Evolutionary conservation across 2,113 vertebrate species (phyloP).

Genomic region (Rallus limicola): DNA sequence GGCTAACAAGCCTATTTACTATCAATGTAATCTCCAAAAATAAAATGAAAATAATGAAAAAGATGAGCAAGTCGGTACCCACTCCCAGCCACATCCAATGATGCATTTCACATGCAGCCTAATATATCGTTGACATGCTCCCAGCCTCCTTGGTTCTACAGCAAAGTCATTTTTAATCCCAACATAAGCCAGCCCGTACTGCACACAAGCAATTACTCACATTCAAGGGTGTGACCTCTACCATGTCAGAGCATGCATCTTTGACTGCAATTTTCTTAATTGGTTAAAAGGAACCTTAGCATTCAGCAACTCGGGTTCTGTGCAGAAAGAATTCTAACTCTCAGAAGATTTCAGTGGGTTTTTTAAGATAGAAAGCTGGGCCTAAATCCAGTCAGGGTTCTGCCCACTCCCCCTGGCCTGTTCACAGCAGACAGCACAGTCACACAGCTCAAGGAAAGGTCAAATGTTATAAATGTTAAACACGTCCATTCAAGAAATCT

Average conservation of each 20-base stretch:
- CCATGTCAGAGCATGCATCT: not conserved
- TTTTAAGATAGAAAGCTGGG: not conserved
- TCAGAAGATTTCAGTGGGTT: not conserved
- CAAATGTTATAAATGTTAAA: not conserved
- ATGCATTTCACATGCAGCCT: not conserved
- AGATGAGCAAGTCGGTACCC: not conserved
- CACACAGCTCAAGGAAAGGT: not conserved
- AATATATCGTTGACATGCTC: accelerated
- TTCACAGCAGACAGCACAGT: not conserved
- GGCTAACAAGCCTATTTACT: not conserved
- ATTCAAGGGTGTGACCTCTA: not conserved
- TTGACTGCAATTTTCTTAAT: not conserved
- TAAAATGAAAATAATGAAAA: not conserved
- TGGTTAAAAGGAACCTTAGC: not conserved
- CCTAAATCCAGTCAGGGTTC: not conserved
- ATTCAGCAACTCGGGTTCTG: not conserved
- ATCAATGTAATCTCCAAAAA: not conserved
- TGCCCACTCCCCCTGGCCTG: not conserved
- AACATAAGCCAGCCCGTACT: not conserved
- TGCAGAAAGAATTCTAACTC: not conserved
- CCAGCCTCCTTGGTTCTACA: not conserved
- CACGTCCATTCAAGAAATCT: not conserved
- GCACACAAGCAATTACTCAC: not conserved
- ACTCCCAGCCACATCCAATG: not conserved
- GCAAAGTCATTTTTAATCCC: not conserved